phyloP scores from a whole-genome alignment of 2,113 vertebrate species.

The Pteropus alecto region DNA sequence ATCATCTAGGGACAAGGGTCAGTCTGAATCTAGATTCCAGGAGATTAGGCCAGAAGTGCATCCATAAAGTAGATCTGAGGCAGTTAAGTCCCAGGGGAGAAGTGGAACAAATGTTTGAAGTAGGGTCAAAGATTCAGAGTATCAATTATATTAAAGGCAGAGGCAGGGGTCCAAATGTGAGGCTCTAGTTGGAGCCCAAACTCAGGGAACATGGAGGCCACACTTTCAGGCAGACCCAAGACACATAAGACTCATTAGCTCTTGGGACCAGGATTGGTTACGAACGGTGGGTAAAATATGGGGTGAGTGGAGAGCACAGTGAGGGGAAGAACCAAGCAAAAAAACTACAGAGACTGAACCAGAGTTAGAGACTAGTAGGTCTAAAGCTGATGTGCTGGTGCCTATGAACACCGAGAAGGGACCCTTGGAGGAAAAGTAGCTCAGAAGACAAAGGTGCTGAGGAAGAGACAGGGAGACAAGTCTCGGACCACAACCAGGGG shows the following conservation, averaged over 20 bases:
- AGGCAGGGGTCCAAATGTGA: neutral
- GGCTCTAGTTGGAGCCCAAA: neutral
- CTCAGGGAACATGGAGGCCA: neutral
- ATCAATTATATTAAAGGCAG: neutral
- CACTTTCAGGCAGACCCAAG: neutral
- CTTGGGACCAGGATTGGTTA: neutral
- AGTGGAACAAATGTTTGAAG: neutral
- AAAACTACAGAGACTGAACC: neutral
- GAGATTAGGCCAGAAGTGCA: neutral
- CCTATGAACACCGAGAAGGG: neutral
- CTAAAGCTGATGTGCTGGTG: rapidly evolving
- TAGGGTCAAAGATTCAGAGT: neutral
- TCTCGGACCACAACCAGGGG: neutral
- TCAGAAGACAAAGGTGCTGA: neutral
- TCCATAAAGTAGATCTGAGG: neutral
- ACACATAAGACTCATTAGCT: neutral
- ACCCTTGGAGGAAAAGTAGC: neutral
- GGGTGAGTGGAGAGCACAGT: neutral
- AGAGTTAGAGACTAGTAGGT: neutral
- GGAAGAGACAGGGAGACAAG: neutral
- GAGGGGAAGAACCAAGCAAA: neutral
- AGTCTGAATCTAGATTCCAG: neutral
- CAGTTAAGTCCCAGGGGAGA: neutral
- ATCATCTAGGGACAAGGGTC: neutral
- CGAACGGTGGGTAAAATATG: neutral